phyloP scores from a whole-genome alignment of 2,113 vertebrate species.

The Tor tambroides region DNA sequence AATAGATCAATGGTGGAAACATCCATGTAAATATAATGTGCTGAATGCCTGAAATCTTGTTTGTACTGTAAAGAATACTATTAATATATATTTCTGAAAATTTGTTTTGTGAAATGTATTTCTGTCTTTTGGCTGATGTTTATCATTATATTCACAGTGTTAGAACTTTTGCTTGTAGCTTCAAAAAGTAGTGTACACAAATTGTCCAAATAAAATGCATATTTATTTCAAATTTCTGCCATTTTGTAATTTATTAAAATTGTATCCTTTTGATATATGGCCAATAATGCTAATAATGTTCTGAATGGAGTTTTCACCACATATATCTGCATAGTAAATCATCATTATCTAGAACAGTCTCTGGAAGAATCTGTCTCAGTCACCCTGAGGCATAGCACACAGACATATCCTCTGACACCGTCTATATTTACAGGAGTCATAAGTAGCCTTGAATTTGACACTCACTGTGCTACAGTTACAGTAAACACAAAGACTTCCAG shows the following conservation, averaged over 20 bases:
- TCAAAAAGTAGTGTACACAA: background rate
- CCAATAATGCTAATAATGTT: background rate
- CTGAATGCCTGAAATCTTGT: background rate
- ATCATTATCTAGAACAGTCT: conserved; percentile 17
- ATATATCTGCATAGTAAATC: background rate
- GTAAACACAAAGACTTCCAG: conserved; percentile 42
- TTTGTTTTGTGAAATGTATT: background rate
- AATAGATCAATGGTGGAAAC: background rate
- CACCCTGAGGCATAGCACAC: conserved; percentile 7
- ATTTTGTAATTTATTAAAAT: background rate
- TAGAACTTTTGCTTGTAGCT: background rate
- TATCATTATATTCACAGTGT: conserved; percentile 8
- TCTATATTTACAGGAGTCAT: conserved; percentile 50
- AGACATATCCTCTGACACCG: conserved; percentile 37
- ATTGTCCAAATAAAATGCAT: conserved; percentile 11
- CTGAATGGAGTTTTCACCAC: background rate
- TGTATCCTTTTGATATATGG: background rate
- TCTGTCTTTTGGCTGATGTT: background rate
- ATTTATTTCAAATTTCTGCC: conserved; percentile 17
- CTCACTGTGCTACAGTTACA: conserved; percentile 36
- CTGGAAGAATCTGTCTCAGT: conserved; percentile 32
- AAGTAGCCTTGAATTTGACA: conserved; percentile 53
- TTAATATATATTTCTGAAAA: conserved; percentile 5
- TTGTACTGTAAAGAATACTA: background rate
- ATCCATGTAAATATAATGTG: conserved; percentile 34